These are phyloP conservation scores for Hypomesus transpacificus DNA, from an alignment of 2,113 vertebrate genomes.

Conservation along the genomic window DNA sequence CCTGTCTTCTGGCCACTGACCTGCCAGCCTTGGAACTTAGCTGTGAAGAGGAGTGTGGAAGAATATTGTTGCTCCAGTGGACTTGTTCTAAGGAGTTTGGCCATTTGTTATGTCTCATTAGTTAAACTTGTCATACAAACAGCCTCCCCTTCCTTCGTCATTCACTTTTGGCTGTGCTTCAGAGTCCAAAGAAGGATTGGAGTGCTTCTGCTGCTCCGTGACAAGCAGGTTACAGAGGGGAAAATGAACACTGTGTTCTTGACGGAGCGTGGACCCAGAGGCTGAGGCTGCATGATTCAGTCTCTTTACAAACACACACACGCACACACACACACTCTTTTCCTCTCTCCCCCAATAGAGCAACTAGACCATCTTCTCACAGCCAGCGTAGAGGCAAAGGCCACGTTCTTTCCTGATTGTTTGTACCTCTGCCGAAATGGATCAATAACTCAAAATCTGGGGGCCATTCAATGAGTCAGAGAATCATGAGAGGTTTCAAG, in stretches of 20 bases:
- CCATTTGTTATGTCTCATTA: neutral
- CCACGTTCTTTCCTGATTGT: slow-evolving; percentile 9
- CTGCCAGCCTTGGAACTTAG: neutral
- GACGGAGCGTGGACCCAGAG: slow-evolving; percentile 12
- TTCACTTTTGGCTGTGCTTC: neutral
- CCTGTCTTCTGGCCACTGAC: neutral
- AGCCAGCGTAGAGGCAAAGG: neutral
- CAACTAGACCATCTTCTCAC: slow-evolving; percentile 19
- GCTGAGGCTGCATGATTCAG: slow-evolving; percentile 1
- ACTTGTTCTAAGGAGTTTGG: neutral
- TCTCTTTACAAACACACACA: neutral
- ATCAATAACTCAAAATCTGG: slow-evolving; percentile 33
- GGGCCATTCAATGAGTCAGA: neutral
- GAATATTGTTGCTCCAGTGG: neutral
- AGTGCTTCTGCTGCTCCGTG: slow-evolving; percentile 2
- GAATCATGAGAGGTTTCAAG: neutral
- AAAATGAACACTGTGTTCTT: slow-evolving; percentile 26
- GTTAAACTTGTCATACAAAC: slow-evolving; percentile 1
- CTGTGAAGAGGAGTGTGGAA: neutral
- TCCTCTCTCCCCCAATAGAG: neutral
- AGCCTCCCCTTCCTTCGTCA: neutral
- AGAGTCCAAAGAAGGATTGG: neutral
- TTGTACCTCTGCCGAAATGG: slow-evolving; percentile 10
- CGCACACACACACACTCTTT: neutral
- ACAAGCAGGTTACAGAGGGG: slow-evolving; percentile 4